Base-by-base conservation (phyloP, 2,888 invertebrate genomes). In the Acleris emargana region DNA sequence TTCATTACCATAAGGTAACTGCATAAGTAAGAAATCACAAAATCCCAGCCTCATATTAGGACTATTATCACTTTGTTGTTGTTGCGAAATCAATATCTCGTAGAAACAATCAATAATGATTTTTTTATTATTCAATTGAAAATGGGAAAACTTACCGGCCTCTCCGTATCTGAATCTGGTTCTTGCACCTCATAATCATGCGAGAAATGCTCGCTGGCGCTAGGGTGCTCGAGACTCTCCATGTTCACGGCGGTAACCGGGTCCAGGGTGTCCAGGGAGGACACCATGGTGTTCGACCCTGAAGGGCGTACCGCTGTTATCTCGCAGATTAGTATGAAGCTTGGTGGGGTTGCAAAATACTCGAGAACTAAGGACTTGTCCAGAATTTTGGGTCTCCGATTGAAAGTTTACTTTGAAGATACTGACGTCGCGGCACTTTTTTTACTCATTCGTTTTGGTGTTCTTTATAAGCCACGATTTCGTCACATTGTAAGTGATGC, bases 211-310 rank as follows among this genome's bases (percentile, higher is more conserved):
- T 93, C 93, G 66, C 92, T 91, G 1, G 86, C 87, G 2, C 91
- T 88, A 68, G 87, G 90, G 66, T 92, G 91, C 63, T 91, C 93
- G 22, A 91, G 71, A 62, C 91, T 91, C 76, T 93, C 93, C 82
- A 92, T 85, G 69, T 92, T 91, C 5, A 92, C 88, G 0, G 93
- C 84, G 0, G 93, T 93, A 55, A 92, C 80, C 13, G 94, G 94
- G 78, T 95, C 95, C 74, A 95, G 84, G 22, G 95, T 95, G 76
- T 96, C 96, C 72, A 95, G 93, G 18, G 95, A 95, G 25, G 97
- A 97, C 61, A 97, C 96, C 94, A 97, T 95, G 16, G 97, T 97
- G 83, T 96, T 97, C 64, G 97, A 97, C 72, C 96, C 97, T 93
- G 87, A 80, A 86, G 89, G 89, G 83, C 82, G 89, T 78, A 84